Evolutionary conservation across 2,797 vertebrate species (phyloP).

Genomic region (Catharus ustulatus): DNA sequence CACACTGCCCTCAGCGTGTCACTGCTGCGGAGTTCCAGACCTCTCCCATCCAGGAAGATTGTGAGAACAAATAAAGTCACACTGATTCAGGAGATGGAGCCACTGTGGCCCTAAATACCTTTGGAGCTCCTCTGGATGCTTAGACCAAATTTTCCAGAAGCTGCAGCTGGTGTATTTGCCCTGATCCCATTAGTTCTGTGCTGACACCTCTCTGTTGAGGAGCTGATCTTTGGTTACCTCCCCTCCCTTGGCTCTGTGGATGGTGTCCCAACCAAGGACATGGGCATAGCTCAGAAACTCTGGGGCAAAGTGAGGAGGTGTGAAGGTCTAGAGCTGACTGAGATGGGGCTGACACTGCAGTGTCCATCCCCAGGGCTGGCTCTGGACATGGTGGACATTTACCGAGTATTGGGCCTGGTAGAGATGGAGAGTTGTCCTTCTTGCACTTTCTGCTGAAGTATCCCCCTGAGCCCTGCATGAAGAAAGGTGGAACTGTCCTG

Average conservation of each 20-base stretch:
- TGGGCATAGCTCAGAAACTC: not conserved
- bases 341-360: not conserved
- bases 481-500: not conserved
- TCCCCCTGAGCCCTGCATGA: not conserved
- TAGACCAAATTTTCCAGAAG: not conserved
- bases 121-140: not conserved
- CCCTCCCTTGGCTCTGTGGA: not conserved
- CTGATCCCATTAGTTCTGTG: not conserved
- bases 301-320: not conserved
- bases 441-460: not conserved
- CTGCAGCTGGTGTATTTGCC: not conserved
- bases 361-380: not conserved
- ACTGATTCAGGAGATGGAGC: not conserved
- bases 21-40: not conserved
- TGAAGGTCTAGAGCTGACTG: not conserved
- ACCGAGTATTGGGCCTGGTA: not conserved
- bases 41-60: not conserved
- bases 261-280: not conserved
- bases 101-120: not conserved
- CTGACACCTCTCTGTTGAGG: not conserved
- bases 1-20: not conserved
- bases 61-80: not conserved
- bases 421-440: not conserved
- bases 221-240: not conserved
- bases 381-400: not conserved